Evolutionary conservation across 2,888 invertebrate genomes (phyloP), one percentile per base, ranked within the genome.

Genomic region (Mimumesa dahlbomi): DNA sequence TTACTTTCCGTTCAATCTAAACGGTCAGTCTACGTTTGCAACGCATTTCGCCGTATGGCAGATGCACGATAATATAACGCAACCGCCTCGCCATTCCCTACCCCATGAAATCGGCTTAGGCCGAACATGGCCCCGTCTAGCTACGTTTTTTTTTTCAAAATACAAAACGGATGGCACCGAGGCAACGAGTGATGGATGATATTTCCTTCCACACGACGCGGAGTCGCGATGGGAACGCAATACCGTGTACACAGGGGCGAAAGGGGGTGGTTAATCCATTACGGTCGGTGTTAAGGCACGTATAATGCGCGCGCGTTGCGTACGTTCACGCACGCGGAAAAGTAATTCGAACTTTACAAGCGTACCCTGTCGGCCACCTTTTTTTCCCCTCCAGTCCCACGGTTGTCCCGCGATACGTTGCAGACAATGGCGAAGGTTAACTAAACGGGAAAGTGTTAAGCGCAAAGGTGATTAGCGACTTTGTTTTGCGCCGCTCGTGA

Each of bases 231-330:
- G 34, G 53, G 43, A 31, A 42, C 36, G 54, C 34, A 19, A 5
- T 45, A 31, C 43, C 38, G 2, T 31, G 54, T 50, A 19, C n/a
- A n/a, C 9, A 22, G 34, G 13, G 22, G 31, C 3, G 11, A 5
- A 16, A 13, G 34, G 48, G 50, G 43, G 71, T n/a, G 62, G 62
- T 71, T 71, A 71, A 71, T 71, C 70, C 70, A 62, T 70, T 62
- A 49, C 40, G 16, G 29, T 2, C 34, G 36, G 48, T 42, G 62
- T 62, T 52, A 42, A 43, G 52, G 63, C 70, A 71, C 70, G 70
- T 57, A 63, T 46, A 62, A 62, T 63, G 13, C 68, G 7, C 29
- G 21, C 9, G 9, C 4, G 19, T 6, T 13, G 34, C n/a, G 52
- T 43, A 34, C 22, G 13, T 68, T 36, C 68, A 68, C 50, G 57